These are phyloP conservation scores for Trichopria drosophilae DNA, from an alignment of 2,888 invertebrate genomes.

Conservation along the genomic window DNA sequence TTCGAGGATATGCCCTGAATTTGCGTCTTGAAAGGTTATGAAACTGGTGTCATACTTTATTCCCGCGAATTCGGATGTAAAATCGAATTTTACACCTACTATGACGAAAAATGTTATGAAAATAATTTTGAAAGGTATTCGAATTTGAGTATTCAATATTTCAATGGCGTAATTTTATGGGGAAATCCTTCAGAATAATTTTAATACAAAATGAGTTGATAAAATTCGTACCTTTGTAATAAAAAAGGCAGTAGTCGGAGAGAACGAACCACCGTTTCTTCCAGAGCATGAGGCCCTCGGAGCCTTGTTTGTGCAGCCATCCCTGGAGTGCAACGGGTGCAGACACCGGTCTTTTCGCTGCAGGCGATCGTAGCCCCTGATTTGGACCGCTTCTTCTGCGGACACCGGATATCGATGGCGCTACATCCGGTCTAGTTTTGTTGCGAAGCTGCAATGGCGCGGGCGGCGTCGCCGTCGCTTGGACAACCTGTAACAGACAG, in stretches of 20 bases:
- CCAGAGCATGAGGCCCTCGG: constrained; percentile 91
- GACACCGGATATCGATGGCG: constrained; percentile 48
- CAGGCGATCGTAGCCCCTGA: constrained; percentile 76
- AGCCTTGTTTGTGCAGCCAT: constrained; percentile 91
- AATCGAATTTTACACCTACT: too few species aligned
- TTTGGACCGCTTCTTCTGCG: constrained; percentile 56
- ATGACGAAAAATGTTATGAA: too few species aligned
- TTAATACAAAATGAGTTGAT: too few species aligned
- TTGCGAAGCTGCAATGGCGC: constrained; percentile 37
- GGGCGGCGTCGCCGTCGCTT: constrained; percentile 25
- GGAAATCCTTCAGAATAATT: too few species aligned
- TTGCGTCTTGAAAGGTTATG: too few species aligned
- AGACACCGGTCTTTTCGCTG: constrained; percentile 80
- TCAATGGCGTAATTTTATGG: too few species aligned
- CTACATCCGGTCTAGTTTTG: constrained; percentile 42
- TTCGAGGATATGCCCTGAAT: too few species aligned
- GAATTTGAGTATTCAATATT: too few species aligned
- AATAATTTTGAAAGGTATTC: too few species aligned
- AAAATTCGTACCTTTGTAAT: constrained; percentile 90
- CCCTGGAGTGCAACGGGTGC: constrained; percentile 85
- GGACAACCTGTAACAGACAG: constrained; percentile 30
- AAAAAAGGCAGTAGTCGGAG: constrained; percentile 90
- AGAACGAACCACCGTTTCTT: constrained; percentile 93
- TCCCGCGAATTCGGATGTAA: too few species aligned
- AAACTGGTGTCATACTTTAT: too few species aligned